Evolutionary conservation across 2,888 invertebrate species (phyloP).

Genomic region (Cataglyphis livida): DNA sequence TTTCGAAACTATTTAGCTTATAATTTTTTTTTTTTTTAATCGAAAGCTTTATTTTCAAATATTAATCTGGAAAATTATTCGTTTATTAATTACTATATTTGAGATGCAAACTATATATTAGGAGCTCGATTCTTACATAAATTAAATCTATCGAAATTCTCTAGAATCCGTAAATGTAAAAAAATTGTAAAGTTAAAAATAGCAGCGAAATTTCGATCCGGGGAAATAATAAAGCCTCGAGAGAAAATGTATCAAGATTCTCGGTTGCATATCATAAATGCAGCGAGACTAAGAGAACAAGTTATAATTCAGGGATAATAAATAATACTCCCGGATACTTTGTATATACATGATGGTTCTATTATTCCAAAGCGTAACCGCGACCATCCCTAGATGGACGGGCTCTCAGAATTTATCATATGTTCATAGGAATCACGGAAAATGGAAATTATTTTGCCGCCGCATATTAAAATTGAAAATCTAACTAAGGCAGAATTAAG

Average conservation of each 20-base stretch:
- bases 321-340: conserved; percentile 46
- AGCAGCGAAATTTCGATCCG: background rate
- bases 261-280: background rate
- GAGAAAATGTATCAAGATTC: background rate
- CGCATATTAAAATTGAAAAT: conserved; percentile 20
- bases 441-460: conserved; percentile 7
- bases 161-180: background rate
- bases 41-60: background rate
- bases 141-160: background rate
- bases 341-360: conserved; percentile 5
- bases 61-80: background rate
- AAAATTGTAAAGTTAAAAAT: background rate
- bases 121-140: background rate
- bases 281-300: conserved; percentile 3
- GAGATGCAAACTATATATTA: background rate
- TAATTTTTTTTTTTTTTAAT: background rate
- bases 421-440: background rate
- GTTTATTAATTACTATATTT: background rate
- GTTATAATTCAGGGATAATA: conserved; percentile 48
- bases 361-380: conserved; percentile 13
- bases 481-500: background rate
- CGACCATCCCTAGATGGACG: background rate
- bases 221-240: background rate
- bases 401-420: conserved; percentile 6
- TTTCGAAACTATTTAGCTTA: background rate